phyloP scores from a whole-genome alignment of 2,888 invertebrate genomes.

The Automeris io region DNA sequence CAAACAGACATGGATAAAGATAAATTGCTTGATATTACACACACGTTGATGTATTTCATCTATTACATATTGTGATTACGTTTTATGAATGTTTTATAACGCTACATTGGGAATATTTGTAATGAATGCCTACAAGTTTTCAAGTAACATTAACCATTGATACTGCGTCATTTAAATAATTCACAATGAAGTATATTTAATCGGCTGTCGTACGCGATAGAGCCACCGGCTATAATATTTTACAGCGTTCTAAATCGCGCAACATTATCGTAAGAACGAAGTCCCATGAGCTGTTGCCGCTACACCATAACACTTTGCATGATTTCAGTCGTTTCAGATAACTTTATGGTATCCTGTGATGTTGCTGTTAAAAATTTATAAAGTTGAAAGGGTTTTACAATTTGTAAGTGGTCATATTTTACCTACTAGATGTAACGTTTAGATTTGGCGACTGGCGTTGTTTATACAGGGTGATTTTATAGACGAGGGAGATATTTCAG shows the following conservation, averaged over 20 bases:
- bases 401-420: background rate
- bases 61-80: too few relatives aligned
- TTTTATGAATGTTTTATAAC: too few relatives aligned
- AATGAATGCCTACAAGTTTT: constrained; percentile 6
- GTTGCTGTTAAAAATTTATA: background rate
- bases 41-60: too few relatives aligned
- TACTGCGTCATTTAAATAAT: constrained; percentile 24
- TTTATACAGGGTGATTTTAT: too few relatives aligned
- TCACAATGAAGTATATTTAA: constrained; percentile 26
- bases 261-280: constrained; percentile 32
- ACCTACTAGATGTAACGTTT: too few relatives aligned
- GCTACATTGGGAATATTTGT: too few relatives aligned
- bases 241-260: constrained; percentile 42
- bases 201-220: constrained; percentile 18
- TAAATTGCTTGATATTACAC: too few relatives aligned
- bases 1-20: too few relatives aligned
- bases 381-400: background rate
- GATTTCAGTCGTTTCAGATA: constrained; percentile 27
- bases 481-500: too few relatives aligned
- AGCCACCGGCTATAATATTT: constrained; percentile 35
- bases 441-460: too few relatives aligned
- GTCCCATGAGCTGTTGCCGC: constrained; percentile 26
- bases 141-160: constrained; percentile 7
- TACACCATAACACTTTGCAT: constrained; percentile 26
- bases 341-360: constrained; percentile 1